Evolutionary conservation across 1,140 invertebrate species (phyloP), one percentile per base, ranked within the genome.

Genomic region (Drosophila sp.): DNA sequence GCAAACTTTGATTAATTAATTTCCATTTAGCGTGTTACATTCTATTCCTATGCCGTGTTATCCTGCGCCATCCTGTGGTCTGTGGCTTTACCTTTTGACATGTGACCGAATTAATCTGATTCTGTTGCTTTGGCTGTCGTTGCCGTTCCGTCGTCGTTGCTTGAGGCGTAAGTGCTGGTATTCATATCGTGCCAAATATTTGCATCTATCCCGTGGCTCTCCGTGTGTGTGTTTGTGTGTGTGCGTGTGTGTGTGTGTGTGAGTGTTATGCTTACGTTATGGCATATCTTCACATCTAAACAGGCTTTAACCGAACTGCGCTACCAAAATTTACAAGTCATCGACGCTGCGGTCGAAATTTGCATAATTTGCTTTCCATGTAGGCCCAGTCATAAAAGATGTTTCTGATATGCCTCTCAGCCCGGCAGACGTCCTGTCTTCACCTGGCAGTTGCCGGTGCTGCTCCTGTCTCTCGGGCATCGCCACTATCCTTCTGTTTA

Each of bases 311-410:
- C 53, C 48, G 9, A 36, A 40, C 50, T n/a, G 66, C 18, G 43
- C 13, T 45, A 36, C 65, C 67, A 58, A 87, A 87, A 87, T 87
- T 87, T 87, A 89, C 83, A 87, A 87, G 82, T 87, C 82, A 87
- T 82, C 83, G 83, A 89, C 64, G 74, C 46, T 78, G 75, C 75
- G 83, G 59, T 64, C 65, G 38, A 89, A 89, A 87, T 87, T 87
- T 87, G 76, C 83, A 87, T 87, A 87, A 87, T 87, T 89, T 89
- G 76, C 75, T 73, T 78, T 81, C 61, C 70, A 64, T 86, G 82
- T 73, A 83, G 76, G 76, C 82, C 43, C 59, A 58, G 50, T 63
- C 82, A 87, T 82, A 87, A 82, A 73, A 67, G 81, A 76, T 70
- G 69, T 63, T 75, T 76, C 69, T 59, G 75, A 73, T 76, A 76